These are phyloP conservation scores for Pseudonaja textilis DNA, from an alignment of 2,113 vertebrate genomes.

Conservation along the genomic window DNA sequence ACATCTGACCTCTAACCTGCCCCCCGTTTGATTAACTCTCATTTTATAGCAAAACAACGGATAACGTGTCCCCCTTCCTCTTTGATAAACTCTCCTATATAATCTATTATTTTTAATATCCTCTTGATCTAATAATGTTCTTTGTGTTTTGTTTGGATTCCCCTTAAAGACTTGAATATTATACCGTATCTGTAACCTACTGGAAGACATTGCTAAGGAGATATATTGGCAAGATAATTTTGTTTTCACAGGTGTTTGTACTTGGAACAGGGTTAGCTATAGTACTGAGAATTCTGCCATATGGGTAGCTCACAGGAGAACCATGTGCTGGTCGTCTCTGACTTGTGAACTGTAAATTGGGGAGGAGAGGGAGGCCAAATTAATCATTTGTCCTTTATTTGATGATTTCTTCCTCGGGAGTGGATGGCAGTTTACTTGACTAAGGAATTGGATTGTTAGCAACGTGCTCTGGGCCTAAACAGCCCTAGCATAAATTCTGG, in stretches of 20 bases:
- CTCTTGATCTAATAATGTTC: constrained; percentile 78
- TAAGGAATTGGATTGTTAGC: constrained; percentile 50
- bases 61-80: constrained; percentile 72
- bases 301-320: constrained; percentile 80
- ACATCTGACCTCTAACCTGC: constrained; percentile 74
- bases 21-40: constrained; percentile 78
- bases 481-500: constrained; percentile 13
- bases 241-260: constrained; percentile 99
- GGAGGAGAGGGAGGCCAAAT: constrained; percentile 75
- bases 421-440: constrained; percentile 60
- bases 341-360: constrained; percentile 76
- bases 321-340: constrained; percentile 77
- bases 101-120: constrained; percentile 80
- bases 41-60: constrained; percentile 79
- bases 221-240: constrained; percentile 81
- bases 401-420: constrained; percentile 69
- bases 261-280: constrained; percentile 86
- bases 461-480: constrained; percentile 44
- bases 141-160: constrained; percentile 88
- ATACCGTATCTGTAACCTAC: constrained; percentile 89
- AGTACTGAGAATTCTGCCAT: constrained; percentile 84
- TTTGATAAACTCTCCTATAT: constrained; percentile 74
- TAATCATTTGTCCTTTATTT: constrained; percentile 87
- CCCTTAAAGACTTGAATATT: constrained; percentile 84
- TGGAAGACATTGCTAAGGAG: constrained; percentile 80